Base-by-base conservation (phyloP, 2,113 vertebrate species). In the Cephalopholis sonnerati region DNA sequence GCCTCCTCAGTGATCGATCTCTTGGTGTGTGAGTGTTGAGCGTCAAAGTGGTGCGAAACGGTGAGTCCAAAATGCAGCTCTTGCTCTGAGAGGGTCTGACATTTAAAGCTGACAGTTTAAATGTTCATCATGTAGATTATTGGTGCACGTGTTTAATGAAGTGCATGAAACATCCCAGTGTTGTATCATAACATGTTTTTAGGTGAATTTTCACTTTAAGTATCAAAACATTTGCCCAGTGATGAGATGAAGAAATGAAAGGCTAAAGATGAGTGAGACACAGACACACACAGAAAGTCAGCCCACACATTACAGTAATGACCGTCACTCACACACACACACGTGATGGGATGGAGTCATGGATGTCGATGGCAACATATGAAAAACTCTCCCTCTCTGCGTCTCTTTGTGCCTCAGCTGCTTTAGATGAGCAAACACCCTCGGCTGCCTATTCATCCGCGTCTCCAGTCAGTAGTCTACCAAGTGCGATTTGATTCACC, bases 341-440 rank as follows among this genome's bases (percentile, higher is more conserved):
- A 83, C 87, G 51, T 29, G 74, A 89, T 85, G 84, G 86, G 75
- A 91, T 86, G 78, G 73, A 76, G 76, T 86, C n/a, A 86, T 81
- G 76, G 61, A 85, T 46, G 71, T 58, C 13, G 10, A 77, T 66
- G 72, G 36, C 25, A 62, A 78, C 68, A 66, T 20, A 59, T 64
- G 66, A 79, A 17, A 74, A 44, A 63, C 29, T 81, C 50, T 68
- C 63, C 53, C 20, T 63, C 27, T 77, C 51, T 58, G 18, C 46
- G 29, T 53, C 36, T 78, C 11, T n/a, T n/a, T 61, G 25, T 57
- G 27, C 69, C 36, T 81, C 72, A 62, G 72, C 66, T 74, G 64
- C 66, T 24, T 61, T 70, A 51, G 83, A 82, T 79, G 85, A 89
- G 79, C 84, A 79, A 89, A 81, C 69, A 65, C 76, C 18, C 79